Evolutionary conservation across 1,140 invertebrate species (phyloP).

Genomic region (Adoxophyes honmai): DNA sequence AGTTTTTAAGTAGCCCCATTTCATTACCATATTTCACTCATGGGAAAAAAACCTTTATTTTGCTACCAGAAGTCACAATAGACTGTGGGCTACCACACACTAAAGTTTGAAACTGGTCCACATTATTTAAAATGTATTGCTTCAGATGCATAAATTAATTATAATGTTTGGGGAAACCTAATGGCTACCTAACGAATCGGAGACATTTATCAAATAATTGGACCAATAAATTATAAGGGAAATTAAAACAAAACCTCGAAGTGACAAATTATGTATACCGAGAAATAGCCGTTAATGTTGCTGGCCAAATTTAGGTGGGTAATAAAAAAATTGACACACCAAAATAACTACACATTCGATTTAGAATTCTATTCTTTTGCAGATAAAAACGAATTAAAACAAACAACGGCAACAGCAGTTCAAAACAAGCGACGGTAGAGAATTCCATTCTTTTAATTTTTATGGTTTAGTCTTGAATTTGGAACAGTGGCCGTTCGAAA

Average conservation of each 20-base stretch:
- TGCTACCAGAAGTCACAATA: no score
- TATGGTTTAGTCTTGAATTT: slow-evolving; percentile 2
- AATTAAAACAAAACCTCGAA: background rate
- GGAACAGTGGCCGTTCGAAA: background rate
- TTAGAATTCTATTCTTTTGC: background rate
- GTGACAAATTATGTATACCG: slow-evolving; percentile 5
- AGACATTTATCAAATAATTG: background rate
- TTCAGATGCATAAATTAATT: background rate
- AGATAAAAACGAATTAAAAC: background rate
- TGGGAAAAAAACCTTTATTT: no score
- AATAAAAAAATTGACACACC: slow-evolving; percentile 1
- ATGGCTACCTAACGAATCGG: background rate
- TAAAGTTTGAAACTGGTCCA: no score
- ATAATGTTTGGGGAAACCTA: background rate
- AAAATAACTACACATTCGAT: background rate
- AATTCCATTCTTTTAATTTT: background rate
- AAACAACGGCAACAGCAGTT: background rate
- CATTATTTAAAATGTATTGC: background rate
- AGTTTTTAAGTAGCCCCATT: no score
- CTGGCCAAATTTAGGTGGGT: background rate
- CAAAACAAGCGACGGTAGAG: background rate
- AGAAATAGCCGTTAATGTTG: background rate
- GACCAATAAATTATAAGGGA: background rate
- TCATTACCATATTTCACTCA: no score
- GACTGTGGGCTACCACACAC: no score